Conservation (phyloP, 1,140 invertebrate species). For the Drosophila chauvacae region DNA sequence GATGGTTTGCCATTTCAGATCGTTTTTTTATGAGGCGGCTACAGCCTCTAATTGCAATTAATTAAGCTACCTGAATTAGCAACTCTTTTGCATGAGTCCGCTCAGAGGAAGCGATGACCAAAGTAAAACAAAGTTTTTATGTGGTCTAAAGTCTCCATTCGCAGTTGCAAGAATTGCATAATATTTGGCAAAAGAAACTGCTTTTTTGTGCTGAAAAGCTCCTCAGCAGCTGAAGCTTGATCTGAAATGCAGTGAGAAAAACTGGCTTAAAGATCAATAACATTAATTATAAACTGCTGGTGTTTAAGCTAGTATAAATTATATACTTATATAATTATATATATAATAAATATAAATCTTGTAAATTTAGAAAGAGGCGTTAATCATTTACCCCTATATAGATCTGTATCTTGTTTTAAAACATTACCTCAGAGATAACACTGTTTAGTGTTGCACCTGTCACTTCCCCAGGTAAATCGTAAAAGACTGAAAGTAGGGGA, state of each 20-base stretch:
- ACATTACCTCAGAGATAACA: background rate
- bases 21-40: slow-evolving; percentile 19
- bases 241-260: slow-evolving; percentile 44
- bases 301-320: background rate
- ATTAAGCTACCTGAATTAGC: slow-evolving; percentile 53
- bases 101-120: background rate
- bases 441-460: background rate
- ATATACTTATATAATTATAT: no score
- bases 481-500: slow-evolving; percentile 60
- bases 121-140: slow-evolving; percentile 4
- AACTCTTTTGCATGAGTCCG: slow-evolving; percentile 34
- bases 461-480: slow-evolving; percentile 9
- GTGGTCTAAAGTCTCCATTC: slow-evolving; percentile 2
- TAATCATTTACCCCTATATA: background rate
- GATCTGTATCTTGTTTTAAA: background rate
- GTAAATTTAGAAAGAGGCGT: background rate
- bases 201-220: slow-evolving; percentile 47
- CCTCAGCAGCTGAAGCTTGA: slow-evolving; percentile 30
- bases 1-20: slow-evolving; percentile 53
- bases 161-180: slow-evolving; percentile 67
- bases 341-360: background rate
- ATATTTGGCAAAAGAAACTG: slow-evolving; percentile 58
- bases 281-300: background rate
- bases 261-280: background rate
- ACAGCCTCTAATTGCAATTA: slow-evolving; percentile 60